Evolutionary conservation across 2,797 vertebrate genomes (phyloP), one percentile per base, ranked within the genome.

Genomic region (Phylloscopus collybita): DNA sequence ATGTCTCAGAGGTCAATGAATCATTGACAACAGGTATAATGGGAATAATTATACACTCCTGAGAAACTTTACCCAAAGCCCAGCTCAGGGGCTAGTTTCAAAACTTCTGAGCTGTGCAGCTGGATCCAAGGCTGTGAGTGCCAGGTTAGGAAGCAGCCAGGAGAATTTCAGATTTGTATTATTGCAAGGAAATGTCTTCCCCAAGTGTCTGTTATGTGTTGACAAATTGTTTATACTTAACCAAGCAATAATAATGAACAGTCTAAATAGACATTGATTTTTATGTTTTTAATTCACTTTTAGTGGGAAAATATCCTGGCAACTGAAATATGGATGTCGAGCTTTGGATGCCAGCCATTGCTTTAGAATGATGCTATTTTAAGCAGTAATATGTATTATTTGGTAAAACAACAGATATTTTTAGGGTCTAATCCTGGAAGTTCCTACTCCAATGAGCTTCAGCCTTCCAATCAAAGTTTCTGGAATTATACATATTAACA

Each of bases 1-100:
- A 96, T 97, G 96, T 78, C 75, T 93, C 80, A 86, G 91, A 36
- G 93, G 92, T 93, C 96, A 96, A 71, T 98, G 97, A 98, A 97
- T 98, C 97, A 98, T 9, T 96, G 92, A 69, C 87, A 71, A 97
- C 95, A 97, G 97, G 97, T 97, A 97, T 96, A 98, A 97, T 97
- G 93, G 97, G 85, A 95, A 90, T 97, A 97, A 97, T 97, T 97
- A 97, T 34, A 96, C 75, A 78, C 92, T 95, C 74, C 95, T 94
- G 93, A 93, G 95, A 95, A 97, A 95, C 88, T 71, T 82, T 92
- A 91, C 96, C 93, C 94, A 90, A 73, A 95, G 95, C 88, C 92
- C 94, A 78, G 92, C 72, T 76, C 93, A 60, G 78, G 92, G 90
- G 78, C 88, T 76, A 86, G 72, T 92, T 96, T 97, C 95, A 96